Evolutionary conservation across 2,888 invertebrate species (phyloP).

Genomic region (Syritta pipiens): DNA sequence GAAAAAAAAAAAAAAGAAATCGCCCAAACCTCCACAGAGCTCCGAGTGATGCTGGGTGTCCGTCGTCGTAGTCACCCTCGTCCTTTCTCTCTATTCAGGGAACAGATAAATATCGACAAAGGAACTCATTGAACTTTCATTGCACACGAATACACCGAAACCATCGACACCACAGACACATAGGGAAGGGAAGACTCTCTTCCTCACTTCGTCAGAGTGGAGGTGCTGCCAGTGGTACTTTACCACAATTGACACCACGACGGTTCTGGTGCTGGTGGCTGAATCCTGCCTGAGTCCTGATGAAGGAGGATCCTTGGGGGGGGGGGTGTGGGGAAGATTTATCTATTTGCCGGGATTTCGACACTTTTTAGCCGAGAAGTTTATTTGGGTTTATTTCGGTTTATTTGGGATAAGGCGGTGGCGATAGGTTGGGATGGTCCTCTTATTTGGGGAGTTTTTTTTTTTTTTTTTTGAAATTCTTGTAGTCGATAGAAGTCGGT

Average conservation of each 20-base stretch:
- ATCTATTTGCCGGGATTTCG: conserved; percentile 68
- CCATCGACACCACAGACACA: conserved; percentile 44
- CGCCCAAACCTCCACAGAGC: neutral
- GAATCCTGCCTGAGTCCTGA: too few relatives aligned
- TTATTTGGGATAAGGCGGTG: conserved; percentile 56
- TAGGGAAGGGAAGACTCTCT: conserved; percentile 36
- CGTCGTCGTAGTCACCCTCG: too few relatives aligned
- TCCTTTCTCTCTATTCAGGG: conserved; percentile 55
- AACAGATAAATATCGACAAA: conserved; percentile 69
- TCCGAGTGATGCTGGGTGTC: too few relatives aligned
- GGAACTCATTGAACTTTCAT: conserved; percentile 69
- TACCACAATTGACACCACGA: conserved; percentile 66
- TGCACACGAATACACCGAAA: conserved; percentile 38
- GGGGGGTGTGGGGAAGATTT: conserved; percentile 60
- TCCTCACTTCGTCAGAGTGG: conserved; percentile 53
- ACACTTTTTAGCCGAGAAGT: conserved; percentile 62
- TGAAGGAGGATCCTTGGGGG: neutral
- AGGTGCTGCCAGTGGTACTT: conserved; percentile 61
- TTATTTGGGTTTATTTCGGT: conserved; percentile 66
- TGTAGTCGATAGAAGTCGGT: conserved; percentile 27
- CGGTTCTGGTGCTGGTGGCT: conserved; percentile 20
- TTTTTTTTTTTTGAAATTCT: neutral
- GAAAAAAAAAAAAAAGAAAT: too few relatives aligned
- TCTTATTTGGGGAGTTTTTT: conserved; percentile 25
- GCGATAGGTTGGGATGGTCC: conserved; percentile 3